Percentiles rank a stretch among this genome's conserved stretches.
Conservation (phyloP, 2,113 vertebrate genomes). For the Thunnus maccoyii region DNA sequence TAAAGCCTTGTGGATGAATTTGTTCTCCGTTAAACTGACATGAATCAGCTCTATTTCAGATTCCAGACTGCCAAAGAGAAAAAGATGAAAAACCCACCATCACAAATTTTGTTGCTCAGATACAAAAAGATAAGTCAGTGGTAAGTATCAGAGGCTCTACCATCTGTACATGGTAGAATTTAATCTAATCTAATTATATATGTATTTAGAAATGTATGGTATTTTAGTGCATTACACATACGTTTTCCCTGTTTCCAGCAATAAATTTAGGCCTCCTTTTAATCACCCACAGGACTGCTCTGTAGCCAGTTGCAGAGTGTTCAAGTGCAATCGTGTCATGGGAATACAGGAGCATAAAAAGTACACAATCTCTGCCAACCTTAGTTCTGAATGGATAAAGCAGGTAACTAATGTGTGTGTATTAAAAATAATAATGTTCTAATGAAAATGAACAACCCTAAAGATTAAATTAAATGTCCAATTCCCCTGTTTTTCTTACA, state of each 20-base stretch:
- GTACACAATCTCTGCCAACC: constrained; percentile 82
- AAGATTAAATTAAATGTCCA: background rate
- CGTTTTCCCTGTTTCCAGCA: no score
- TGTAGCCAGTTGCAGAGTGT: constrained; percentile 79
- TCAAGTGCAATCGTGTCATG: constrained; percentile 77
- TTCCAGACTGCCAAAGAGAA: constrained; percentile 68
- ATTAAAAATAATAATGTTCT: background rate
- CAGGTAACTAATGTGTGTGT: constrained; percentile 75
- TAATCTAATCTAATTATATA: background rate
- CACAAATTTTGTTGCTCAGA: constrained; percentile 50
- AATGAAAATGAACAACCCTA: background rate
- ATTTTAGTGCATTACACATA: rapidly evolving
- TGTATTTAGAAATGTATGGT: background rate
- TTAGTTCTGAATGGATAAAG: constrained; percentile 85
- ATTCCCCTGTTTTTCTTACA: background rate
- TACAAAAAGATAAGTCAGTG: constrained; percentile 70
- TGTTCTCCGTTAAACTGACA: background rate
- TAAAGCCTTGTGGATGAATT: background rate
- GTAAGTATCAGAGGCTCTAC: constrained; percentile 57
- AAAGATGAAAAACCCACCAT: constrained; percentile 20
- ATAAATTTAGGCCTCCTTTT: background rate
- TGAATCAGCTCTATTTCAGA: constrained; percentile 67
- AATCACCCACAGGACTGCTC: constrained; percentile 82
- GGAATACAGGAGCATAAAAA: constrained; percentile 45
- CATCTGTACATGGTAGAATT: background rate